phyloP scores from a whole-genome alignment of 92 coral and sea anemone genomes.

The Plumapathes pennacea region DNA sequence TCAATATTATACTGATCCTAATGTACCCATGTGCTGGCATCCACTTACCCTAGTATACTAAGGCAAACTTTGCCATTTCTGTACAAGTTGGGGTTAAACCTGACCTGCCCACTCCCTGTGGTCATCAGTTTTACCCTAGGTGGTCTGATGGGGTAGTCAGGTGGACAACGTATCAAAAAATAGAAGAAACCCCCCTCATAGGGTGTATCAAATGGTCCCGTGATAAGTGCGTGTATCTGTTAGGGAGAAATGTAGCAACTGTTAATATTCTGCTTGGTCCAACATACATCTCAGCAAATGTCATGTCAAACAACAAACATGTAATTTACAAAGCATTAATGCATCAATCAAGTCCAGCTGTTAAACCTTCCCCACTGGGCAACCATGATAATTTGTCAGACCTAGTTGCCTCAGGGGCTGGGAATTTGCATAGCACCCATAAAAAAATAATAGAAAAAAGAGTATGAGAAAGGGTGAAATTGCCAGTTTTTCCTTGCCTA shows the following conservation, averaged over 20 bases:
- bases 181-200: slow-evolving; percentile 98
- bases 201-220: slow-evolving; percentile 98
- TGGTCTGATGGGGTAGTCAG: slow-evolving; percentile 97
- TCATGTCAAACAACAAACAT: neutral
- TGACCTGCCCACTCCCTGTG: slow-evolving; percentile 95
- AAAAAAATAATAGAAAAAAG: neutral
- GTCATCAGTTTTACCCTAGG: slow-evolving; percentile 96
- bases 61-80: slow-evolving; percentile 98
- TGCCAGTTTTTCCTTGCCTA: too few relatives aligned
- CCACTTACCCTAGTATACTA: slow-evolving; percentile 90
- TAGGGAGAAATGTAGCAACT: neutral
- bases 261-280: too few relatives aligned
- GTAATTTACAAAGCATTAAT: too few relatives aligned
- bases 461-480: slow-evolving; percentile 1
- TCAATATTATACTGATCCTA: too few relatives aligned
- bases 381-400: too few relatives aligned
- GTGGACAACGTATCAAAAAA: slow-evolving; percentile 97
- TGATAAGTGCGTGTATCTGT: slow-evolving; percentile 94
- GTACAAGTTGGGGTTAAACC: slow-evolving; percentile 97
- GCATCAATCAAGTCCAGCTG: too few relatives aligned
- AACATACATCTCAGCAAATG: too few relatives aligned
- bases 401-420: too few relatives aligned
- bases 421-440: neutral
- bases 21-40: too few relatives aligned
- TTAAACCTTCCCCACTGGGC: too few relatives aligned